phyloP scores from a whole-genome alignment of 2,888 invertebrate genomes.

The Idaea biselata region DNA sequence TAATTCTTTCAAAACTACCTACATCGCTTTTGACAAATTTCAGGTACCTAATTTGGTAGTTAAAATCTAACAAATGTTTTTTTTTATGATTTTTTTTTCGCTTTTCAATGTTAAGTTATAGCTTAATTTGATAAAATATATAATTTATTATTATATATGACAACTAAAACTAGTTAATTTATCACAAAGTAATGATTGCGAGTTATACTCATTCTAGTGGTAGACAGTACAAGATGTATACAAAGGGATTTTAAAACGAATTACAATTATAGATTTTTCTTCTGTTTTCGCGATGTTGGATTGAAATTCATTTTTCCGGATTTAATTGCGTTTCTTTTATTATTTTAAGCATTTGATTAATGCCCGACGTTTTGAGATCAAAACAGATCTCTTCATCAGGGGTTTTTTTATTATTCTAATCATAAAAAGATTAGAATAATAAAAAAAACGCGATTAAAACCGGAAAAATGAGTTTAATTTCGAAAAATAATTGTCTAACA shows the following conservation, averaged over 20 bases:
- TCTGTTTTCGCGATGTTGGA: too few species aligned
- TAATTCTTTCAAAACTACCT: slow-evolving; percentile 15
- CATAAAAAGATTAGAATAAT: too few species aligned
- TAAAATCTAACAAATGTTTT: slow-evolving; percentile 36
- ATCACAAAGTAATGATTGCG: slow-evolving; percentile 35
- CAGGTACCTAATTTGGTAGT: slow-evolving; percentile 74
- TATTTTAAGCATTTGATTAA: too few species aligned
- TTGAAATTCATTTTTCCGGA: too few species aligned
- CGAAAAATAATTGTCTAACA: too few species aligned
- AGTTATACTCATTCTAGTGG: slow-evolving; percentile 32
- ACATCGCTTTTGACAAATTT: slow-evolving; percentile 51
- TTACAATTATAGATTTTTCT: too few species aligned
- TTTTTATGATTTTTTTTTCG: slow-evolving; percentile 27
- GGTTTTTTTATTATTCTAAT: too few species aligned
- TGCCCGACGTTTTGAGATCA: too few species aligned
- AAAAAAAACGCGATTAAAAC: too few species aligned
- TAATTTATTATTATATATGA: slow-evolving; percentile 20
- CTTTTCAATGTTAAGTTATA: slow-evolving; percentile 26
- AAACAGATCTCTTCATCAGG: too few species aligned
- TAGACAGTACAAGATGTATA: slow-evolving; percentile 6
- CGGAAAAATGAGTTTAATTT: too few species aligned
- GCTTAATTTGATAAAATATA: slow-evolving; percentile 21
- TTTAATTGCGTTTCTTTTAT: too few species aligned
- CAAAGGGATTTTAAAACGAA: background rate
- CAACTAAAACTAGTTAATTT: slow-evolving; percentile 33